Base-by-base conservation (phyloP, 2,113 vertebrate species). In the Catagonus wagneri region DNA sequence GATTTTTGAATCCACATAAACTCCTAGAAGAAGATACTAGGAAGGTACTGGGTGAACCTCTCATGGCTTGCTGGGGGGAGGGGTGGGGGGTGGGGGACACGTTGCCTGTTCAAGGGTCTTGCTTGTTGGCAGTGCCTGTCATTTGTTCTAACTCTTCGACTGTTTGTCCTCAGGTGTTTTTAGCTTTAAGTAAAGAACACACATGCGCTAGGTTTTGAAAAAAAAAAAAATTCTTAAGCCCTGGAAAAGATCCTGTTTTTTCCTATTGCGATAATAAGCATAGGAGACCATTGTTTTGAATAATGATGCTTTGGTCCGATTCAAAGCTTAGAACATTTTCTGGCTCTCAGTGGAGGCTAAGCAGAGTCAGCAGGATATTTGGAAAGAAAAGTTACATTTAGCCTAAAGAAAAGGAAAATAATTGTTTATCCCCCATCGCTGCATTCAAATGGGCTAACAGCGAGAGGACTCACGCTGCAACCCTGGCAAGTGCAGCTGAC, bases 1-100 rank as follows among this genome's bases (percentile, higher is more conserved):
- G 66, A 60, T 12, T 86, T 89, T n/a, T 36, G 17, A 75, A 36
- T 44, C 32, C 23, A 4, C 3, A 34, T 32, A 5, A 44, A 34
- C 56, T n/a, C 39, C 60, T 75, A 12, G 4, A 23, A 27, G 69
- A 65, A 8, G 34, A 23, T 8, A 8, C 2, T 1, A 17, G 23
- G 20, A 36, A 75, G 29, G 13, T 7, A 16, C 8, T 17, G 34
- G 27, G n/a, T 60, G 19, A 29, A 50, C n/a, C 15, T n/a, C n/a
- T n/a, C n/a, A n/a, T n/a, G n/a, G n/a, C n/a, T n/a, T n/a, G n/a
- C n/a, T n/a, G 3, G 22, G 8, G 36, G 3, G 12, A 22, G 10
- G 1, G 8, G 0, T 0, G 17, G 44, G 3, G 56, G 9, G 39
- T 14, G 63, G 34, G 1, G 34, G 1, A 11, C 3, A 2, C 2